Evolutionary conservation across 2,888 invertebrate genomes (phyloP).

Genomic region (Schizaphis graminum): DNA sequence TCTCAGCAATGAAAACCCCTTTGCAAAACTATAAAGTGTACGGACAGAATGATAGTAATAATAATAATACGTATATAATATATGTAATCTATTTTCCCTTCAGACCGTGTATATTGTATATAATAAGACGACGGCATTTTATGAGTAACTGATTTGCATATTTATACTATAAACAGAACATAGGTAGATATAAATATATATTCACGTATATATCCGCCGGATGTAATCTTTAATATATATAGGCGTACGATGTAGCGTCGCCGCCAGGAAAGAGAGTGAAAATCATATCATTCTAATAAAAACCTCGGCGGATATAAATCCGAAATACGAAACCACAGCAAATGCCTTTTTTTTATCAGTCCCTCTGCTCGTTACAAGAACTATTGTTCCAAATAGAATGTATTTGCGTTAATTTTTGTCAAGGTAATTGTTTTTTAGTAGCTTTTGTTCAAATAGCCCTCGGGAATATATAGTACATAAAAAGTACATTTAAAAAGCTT

Average conservation of each 20-base stretch:
- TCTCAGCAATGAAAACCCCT: not conserved
- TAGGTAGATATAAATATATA: not conserved
- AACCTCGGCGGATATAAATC: not conserved
- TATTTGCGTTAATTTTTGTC: slow-evolving; percentile 48
- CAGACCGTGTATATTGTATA: not conserved
- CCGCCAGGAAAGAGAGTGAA: slow-evolving; percentile 18
- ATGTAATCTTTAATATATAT: slow-evolving; percentile 13
- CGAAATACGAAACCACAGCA: not conserved
- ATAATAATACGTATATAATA: not conserved
- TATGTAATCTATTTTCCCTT: slow-evolving; percentile 37
- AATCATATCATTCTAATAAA: slow-evolving; percentile 12
- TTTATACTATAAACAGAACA: not conserved
- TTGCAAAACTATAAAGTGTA: not conserved
- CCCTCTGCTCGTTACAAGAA: no score
- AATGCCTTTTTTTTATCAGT: not conserved
- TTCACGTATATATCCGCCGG: slow-evolving; percentile 3
- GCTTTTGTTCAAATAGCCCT: slow-evolving; percentile 22
- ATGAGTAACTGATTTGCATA: slow-evolving; percentile 48
- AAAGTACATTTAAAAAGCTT: slow-evolving; percentile 35
- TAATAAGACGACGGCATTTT: not conserved
- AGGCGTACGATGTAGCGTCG: no score
- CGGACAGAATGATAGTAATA: not conserved
- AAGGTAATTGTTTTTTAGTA: slow-evolving; percentile 50
- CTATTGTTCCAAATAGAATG: not conserved
- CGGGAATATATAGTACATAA: slow-evolving; percentile 14